A percentile compares a stretch with the other conserved stretches of the same genome.
These are phyloP conservation scores for Fistularia commersonii DNA, from an alignment of 2,797 vertebrate species.

Conservation along the genomic window DNA sequence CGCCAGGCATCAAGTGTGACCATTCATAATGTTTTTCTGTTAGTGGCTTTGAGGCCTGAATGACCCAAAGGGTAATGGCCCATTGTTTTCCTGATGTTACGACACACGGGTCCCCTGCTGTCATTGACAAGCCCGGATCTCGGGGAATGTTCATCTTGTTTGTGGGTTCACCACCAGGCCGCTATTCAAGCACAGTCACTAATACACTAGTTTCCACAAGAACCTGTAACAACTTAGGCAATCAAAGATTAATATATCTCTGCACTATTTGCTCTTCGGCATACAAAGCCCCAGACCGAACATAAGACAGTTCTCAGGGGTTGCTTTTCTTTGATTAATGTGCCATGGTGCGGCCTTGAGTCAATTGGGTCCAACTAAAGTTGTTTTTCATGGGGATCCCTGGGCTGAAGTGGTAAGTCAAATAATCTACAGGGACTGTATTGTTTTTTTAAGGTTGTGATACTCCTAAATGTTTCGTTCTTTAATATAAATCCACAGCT, in stretches of 20 bases:
- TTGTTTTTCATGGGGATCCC: conserved; percentile 35
- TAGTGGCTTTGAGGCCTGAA: conserved; percentile 43
- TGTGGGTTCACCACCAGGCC: conserved; percentile 60
- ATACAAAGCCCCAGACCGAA: conserved; percentile 39
- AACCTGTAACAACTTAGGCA: conserved; percentile 35
- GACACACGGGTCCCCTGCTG: conserved; percentile 43
- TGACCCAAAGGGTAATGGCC: conserved; percentile 48
- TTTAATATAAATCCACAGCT: not conserved
- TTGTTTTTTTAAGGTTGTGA: not conserved
- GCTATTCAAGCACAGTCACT: conserved; percentile 43
- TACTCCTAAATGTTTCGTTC: not conserved
- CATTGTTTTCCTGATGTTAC: conserved; percentile 63
- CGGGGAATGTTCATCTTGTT: conserved; percentile 48
- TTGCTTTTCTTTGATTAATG: conserved; percentile 48
- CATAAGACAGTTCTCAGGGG: conserved; percentile 25
- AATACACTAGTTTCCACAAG: conserved; percentile 28
- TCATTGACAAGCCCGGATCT: conserved; percentile 31
- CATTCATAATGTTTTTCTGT: conserved; percentile 48
- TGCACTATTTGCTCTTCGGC: conserved; percentile 32
- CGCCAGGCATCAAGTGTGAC: conserved; percentile 19
- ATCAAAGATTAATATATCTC: conserved; percentile 50
- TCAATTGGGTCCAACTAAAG: conserved; percentile 24
- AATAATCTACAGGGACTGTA: not conserved
- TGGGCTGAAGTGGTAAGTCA: conserved; percentile 17
- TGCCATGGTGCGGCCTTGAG: conserved; percentile 35